phyloP scores from a whole-genome alignment of 23 tunicate species.

The Halocynthia roretzi region DNA sequence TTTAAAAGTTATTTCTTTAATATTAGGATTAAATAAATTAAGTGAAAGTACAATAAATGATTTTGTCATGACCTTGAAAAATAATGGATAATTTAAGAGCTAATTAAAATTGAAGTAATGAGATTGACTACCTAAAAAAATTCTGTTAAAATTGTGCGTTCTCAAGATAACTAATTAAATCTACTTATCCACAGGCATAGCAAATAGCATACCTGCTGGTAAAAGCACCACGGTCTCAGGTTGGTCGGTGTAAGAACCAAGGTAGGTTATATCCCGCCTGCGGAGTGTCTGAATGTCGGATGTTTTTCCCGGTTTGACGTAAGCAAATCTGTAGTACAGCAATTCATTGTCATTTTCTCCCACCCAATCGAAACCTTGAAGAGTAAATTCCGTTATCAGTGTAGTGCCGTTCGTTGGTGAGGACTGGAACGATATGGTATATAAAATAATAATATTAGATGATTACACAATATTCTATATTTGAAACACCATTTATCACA shows the following conservation, averaged over 20 bases:
- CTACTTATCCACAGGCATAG: no score
- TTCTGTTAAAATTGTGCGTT: no score
- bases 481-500: background rate
- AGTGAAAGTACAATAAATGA: no score
- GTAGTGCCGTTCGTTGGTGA: conserved; percentile 29
- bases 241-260: conserved; percentile 5
- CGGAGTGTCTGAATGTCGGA: background rate
- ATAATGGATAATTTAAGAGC: no score
- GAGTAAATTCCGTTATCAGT: conserved; percentile 23
- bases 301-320: background rate
- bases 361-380: conserved; percentile 28
- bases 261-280: background rate
- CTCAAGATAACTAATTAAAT: no score
- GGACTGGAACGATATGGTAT: conserved; percentile 4
- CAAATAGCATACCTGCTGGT: background rate
- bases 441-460: background rate
- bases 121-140: no score
- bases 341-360: conserved; percentile 2
- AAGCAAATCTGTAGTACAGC: conserved; percentile 14
- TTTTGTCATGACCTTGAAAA: no score
- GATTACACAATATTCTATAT: background rate
- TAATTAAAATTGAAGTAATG: no score
- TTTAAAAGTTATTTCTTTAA: no score
- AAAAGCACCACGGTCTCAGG: background rate
- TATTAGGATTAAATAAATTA: no score